phyloP scores from a whole-genome alignment of 1,140 invertebrate species.

The Penaeus chinensis region DNA sequence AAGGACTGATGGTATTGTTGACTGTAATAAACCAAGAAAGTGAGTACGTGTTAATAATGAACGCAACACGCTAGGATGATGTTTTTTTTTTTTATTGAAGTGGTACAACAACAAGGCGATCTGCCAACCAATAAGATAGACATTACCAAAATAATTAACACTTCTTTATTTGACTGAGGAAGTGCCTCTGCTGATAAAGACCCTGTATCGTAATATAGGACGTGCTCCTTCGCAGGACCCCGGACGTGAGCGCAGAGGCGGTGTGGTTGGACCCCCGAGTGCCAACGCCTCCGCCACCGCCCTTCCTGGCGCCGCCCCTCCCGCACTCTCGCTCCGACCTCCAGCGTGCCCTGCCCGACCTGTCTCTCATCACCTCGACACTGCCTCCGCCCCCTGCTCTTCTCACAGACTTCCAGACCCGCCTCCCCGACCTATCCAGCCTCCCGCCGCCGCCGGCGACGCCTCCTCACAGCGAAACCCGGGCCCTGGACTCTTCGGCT shows the following conservation, averaged over 20 bases:
- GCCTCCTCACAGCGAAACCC: neutral
- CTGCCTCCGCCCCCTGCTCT: neutral
- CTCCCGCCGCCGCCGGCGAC: neutral
- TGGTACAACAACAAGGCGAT: too few species aligned
- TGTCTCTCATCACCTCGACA: neutral
- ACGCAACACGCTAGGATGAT: too few species aligned
- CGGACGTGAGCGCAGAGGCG: neutral
- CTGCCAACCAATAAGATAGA: too few species aligned
- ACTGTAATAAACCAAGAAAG: too few species aligned
- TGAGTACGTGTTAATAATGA: too few species aligned
- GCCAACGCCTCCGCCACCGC: neutral
- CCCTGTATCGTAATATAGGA: neutral
- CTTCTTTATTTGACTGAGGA: too few species aligned
- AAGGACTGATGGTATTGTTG: too few species aligned
- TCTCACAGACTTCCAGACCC: neutral
- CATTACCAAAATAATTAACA: too few species aligned
- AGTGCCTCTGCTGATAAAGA: too few species aligned
- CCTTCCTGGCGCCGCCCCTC: neutral
- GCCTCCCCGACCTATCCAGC: neutral
- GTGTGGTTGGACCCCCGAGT: neutral
- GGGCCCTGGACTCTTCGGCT: neutral
- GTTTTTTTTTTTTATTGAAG: too few species aligned
- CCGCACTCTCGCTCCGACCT: neutral
- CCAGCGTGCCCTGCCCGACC: neutral
- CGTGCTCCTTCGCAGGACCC: neutral